phyloP scores from a whole-genome alignment of 1,140 invertebrate genomes.

The Zaprionus africanus region DNA sequence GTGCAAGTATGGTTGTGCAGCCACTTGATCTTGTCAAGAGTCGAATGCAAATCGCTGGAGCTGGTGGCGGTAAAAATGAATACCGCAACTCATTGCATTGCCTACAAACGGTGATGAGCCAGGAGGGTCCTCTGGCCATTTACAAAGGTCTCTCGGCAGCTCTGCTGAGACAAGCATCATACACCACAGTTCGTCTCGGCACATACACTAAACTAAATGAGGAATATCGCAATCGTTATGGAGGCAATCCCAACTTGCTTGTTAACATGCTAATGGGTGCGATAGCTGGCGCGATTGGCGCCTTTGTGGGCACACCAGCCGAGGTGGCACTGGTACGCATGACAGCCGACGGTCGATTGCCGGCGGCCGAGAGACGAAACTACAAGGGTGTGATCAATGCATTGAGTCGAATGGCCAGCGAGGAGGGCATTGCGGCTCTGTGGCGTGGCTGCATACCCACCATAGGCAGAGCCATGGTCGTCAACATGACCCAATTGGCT shows the following conservation, averaged over 20 bases:
- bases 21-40: constrained; percentile 99
- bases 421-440: constrained; percentile 95
- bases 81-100: constrained; percentile 91
- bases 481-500: constrained; percentile 98
- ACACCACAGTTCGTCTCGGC: constrained; percentile 98
- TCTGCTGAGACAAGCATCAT: constrained; percentile 97
- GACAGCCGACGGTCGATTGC: constrained; percentile 97
- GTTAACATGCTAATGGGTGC: constrained; percentile 89
- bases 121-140: constrained; percentile 94
- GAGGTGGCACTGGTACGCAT: constrained; percentile 97
- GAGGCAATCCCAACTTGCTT: constrained; percentile 56
- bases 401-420: constrained; percentile 92
- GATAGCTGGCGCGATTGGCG: constrained; percentile 94
- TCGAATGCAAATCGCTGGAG: constrained; percentile 97
- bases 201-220: constrained; percentile 98
- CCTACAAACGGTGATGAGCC: constrained; percentile 90
- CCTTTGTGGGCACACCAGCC: constrained; percentile 97
- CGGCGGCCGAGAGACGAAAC: constrained; percentile 93
- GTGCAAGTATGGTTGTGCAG: constrained; percentile 97
- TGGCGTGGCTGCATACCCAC: constrained; percentile 95
- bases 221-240: constrained; percentile 85
- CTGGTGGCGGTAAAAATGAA: constrained; percentile 90
- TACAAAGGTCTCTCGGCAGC: constrained; percentile 96
- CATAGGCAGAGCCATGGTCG: constrained; percentile 95
- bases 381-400: constrained; percentile 98